Evolutionary conservation across 2,113 vertebrate genomes (phyloP).

Genomic region (Taurulus bubalis): DNA sequence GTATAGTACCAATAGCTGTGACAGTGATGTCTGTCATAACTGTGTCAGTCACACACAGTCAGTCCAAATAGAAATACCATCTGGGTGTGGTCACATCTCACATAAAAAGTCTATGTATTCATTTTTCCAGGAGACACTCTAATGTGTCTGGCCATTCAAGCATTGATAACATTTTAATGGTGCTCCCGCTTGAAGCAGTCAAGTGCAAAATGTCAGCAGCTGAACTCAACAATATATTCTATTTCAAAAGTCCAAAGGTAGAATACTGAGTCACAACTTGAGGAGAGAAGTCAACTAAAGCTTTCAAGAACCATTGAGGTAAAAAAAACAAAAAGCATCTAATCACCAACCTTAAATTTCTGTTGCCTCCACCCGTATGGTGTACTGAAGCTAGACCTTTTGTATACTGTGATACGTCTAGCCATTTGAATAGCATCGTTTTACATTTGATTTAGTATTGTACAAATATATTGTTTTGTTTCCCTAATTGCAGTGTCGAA

Average conservation of each 20-base stretch:
- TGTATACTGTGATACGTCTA: background rate
- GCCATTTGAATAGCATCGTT: background rate
- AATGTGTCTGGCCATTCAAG: constrained; percentile 15
- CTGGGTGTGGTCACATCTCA: background rate
- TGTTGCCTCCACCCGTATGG: background rate
- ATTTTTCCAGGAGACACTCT: constrained; percentile 21
- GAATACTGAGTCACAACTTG: background rate
- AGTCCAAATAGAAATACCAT: constrained; percentile 2
- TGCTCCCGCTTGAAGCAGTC: constrained; percentile 11
- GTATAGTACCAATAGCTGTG: background rate
- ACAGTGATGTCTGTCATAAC: constrained; percentile 5
- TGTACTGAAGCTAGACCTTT: background rate
- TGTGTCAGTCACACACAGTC: background rate
- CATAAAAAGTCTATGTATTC: background rate
- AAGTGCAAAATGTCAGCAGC: constrained; percentile 18
- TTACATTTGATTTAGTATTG: background rate
- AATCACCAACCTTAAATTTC: background rate
- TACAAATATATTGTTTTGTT: background rate
- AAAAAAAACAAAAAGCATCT: background rate
- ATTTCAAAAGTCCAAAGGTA: background rate
- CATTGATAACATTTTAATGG: constrained; percentile 52
- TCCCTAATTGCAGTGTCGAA: background rate
- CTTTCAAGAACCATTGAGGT: background rate
- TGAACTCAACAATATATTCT: constrained; percentile 4
- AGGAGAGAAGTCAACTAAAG: background rate